Evolutionary conservation across 53 echinoderm and acorn worm species (phyloP).

Genomic region (Temnopleurus reevesii): DNA sequence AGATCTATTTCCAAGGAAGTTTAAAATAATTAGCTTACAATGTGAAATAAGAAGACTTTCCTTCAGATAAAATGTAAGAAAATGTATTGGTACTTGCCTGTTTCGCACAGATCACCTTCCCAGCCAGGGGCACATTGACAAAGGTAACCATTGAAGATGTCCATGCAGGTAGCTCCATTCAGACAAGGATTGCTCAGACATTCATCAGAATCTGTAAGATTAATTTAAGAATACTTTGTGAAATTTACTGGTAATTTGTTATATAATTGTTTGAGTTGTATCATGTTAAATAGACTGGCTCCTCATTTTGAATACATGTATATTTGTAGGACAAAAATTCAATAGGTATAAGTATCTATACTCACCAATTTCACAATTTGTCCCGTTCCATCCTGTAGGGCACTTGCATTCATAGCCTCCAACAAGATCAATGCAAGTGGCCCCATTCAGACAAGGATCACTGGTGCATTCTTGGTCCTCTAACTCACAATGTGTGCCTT

Average conservation of each 20-base stretch:
- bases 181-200: conserved; percentile 66
- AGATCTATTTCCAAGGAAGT: too few species aligned
- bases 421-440: conserved; percentile 57
- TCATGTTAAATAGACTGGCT: too few species aligned
- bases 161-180: conserved; percentile 68
- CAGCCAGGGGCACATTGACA: conserved; percentile 33
- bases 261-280: too few species aligned
- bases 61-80: too few species aligned
- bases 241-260: too few species aligned
- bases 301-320: too few species aligned
- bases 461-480: conserved; percentile 30
- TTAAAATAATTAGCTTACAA: too few species aligned
- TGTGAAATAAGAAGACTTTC: too few species aligned
- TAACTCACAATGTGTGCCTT: conserved; percentile 63
- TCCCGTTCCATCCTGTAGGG: conserved; percentile 54
- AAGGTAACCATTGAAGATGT: conserved; percentile 53
- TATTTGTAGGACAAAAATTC: too few species aligned
- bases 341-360: background rate
- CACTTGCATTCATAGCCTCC: conserved; percentile 58
- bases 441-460: conserved; percentile 67
- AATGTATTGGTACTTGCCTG: background rate
- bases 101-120: conserved; percentile 48
- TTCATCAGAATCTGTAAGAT: background rate
- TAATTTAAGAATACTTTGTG: background rate
- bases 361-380: conserved; percentile 62